phyloP scores from a whole-genome alignment of 2,888 invertebrate species.

The Bursaphelenchus okinawaensis region DNA sequence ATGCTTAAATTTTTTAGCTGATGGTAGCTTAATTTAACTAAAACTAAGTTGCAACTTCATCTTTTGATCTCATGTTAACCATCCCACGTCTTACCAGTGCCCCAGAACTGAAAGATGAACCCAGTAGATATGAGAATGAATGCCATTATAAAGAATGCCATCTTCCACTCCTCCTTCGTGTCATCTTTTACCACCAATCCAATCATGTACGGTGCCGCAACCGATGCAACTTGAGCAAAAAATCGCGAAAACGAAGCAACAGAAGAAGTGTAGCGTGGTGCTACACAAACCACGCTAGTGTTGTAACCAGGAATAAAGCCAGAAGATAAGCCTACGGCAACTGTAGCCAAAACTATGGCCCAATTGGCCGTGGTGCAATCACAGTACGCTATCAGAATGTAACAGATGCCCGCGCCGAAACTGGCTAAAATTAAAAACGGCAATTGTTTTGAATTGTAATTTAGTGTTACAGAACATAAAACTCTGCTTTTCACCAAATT shows the following conservation, averaged over 20 bases:
- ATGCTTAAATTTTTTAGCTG: too few species aligned
- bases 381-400: slow-evolving; percentile 44
- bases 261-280: slow-evolving; percentile 51
- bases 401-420: slow-evolving; percentile 48
- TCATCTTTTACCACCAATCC: slow-evolving; percentile 46
- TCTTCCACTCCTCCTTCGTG: slow-evolving; percentile 44
- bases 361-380: slow-evolving; percentile 38
- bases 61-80: too few species aligned
- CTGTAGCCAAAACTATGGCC: slow-evolving; percentile 45
- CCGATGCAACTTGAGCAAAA: slow-evolving; percentile 53
- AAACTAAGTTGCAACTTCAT: too few species aligned
- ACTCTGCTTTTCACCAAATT: neutral
- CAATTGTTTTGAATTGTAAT: neutral
- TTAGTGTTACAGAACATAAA: slow-evolving; percentile 13
- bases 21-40: too few species aligned
- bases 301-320: slow-evolving; percentile 57
- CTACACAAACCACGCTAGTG: slow-evolving; percentile 54
- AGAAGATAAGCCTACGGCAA: slow-evolving; percentile 51
- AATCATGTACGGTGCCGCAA: slow-evolving; percentile 50
- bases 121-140: slow-evolving; percentile 47
- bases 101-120: slow-evolving; percentile 49
- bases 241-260: slow-evolving; percentile 53
- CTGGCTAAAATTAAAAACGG: slow-evolving; percentile 48
- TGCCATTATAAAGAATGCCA: slow-evolving; percentile 42
- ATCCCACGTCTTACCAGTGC: slow-evolving; percentile 50